These are phyloP conservation scores for Colletes gigas DNA, from an alignment of 1,140 invertebrate species.

Conservation along the genomic window DNA sequence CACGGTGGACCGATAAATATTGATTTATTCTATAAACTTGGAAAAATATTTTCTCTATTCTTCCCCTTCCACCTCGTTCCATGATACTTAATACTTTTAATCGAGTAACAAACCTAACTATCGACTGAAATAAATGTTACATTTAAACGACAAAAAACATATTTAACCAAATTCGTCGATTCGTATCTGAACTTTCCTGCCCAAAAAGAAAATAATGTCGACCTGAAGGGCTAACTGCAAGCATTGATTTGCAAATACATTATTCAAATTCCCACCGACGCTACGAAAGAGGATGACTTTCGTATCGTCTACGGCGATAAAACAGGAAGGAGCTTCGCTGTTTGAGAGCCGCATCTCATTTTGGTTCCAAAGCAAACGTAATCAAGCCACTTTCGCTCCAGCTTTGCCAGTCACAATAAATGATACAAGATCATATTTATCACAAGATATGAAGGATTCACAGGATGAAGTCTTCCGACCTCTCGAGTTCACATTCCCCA, in stretches of 20 bases:
- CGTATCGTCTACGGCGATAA: conserved; percentile 35
- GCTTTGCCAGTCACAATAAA: conserved; percentile 64
- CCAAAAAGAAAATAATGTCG: neutral
- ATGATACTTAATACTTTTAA: no score
- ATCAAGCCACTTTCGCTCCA: conserved; percentile 51
- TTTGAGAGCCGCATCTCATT: conserved; percentile 54
- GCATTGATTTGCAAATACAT: conserved; percentile 10
- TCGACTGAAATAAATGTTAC: no score
- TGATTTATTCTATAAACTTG: no score
- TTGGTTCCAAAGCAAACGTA: conserved; percentile 59
- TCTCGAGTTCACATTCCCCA: conserved; percentile 10
- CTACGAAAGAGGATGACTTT: conserved; percentile 4
- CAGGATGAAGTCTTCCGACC: conserved; percentile 44
- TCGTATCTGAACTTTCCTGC: no score
- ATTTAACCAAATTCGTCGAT: no score
- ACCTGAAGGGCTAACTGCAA: neutral
- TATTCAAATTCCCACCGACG: neutral
- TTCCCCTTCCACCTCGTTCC: no score
- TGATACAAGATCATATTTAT: conserved; percentile 65
- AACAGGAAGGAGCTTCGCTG: conserved; percentile 29
- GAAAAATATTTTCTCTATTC: no score
- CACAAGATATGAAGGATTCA: conserved; percentile 63
- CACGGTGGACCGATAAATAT: no score
- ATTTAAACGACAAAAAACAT: no score
- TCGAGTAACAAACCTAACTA: no score